Conservation (phyloP, 2,113 vertebrate species). For the Petroica traversi region DNA sequence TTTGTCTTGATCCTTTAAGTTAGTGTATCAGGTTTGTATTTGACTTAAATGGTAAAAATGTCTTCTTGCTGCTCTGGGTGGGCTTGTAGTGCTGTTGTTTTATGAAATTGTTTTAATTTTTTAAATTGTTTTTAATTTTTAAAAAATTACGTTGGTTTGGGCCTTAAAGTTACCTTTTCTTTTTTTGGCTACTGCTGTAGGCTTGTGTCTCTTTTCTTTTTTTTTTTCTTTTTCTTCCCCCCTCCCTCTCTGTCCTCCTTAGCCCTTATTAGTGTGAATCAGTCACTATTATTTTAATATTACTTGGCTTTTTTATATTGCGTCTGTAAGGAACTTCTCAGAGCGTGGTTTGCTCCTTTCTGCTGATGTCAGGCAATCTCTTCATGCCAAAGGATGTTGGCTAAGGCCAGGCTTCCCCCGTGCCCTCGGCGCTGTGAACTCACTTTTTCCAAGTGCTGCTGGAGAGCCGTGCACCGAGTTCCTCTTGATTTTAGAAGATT, state of each 20-base stretch:
- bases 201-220: not conserved
- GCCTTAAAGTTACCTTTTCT: not conserved
- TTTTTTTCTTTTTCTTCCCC: rapidly evolving
- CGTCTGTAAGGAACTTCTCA: not conserved
- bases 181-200: not conserved
- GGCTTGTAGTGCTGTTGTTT: not conserved
- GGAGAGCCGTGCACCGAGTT: not conserved
- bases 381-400: not conserved
- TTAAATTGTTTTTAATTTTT: not conserved
- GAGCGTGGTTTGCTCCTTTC: not conserved
- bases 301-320: not conserved
- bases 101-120: not conserved
- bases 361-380: not conserved
- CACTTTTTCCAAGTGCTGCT: not conserved
- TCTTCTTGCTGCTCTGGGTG: not conserved
- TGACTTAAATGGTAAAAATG: conserved; percentile 26
- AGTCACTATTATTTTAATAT: not conserved
- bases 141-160: not conserved
- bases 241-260: not conserved
- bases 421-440: not conserved
- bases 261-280: not conserved
- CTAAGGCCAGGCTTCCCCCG: not conserved
- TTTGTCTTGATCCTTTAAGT: conserved; percentile 57
- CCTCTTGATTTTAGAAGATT: not conserved
- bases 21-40: not conserved